A percentile compares a stretch with the other conserved stretches of the same genome.
Conservation (phyloP, 2,888 invertebrate species). For the Charanyca ferruginea region DNA sequence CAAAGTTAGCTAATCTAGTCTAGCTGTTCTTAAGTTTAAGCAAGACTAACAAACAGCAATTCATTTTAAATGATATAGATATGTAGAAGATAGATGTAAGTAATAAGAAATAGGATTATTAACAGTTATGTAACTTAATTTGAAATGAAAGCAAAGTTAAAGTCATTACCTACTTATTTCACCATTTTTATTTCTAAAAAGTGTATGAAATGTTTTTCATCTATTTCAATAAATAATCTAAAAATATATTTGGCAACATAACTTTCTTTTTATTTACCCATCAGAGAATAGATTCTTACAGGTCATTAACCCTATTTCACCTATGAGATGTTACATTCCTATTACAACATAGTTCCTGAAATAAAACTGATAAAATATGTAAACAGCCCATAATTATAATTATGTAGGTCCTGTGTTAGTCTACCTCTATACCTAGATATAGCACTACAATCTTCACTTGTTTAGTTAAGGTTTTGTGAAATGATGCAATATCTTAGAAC, state of each 20-base stretch:
- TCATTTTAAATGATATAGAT: too few relatives aligned
- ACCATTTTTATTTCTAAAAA: neutral
- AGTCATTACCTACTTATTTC: too few relatives aligned
- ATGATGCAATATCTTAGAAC: conserved; percentile 58
- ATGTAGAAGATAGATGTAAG: too few relatives aligned
- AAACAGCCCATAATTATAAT: neutral
- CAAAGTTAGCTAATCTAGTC: too few relatives aligned
- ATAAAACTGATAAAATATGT: conserved; percentile 3
- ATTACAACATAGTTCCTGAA: conserved; percentile 6
- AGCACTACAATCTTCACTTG: neutral
- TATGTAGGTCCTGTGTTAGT: neutral
- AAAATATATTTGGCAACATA: conserved; percentile 7
- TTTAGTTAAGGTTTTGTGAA: neutral
- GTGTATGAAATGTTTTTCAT: neutral
- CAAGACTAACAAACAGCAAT: too few relatives aligned
- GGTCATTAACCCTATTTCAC: conserved; percentile 12
- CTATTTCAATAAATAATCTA: neutral
- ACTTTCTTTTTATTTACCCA: conserved; percentile 10
- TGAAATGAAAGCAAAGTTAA: too few relatives aligned
- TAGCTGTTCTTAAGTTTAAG: too few relatives aligned
- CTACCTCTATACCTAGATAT: neutral
- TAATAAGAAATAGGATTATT: neutral
- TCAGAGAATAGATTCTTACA: conserved; percentile 15
- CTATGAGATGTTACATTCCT: conserved; percentile 2
- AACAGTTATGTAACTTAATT: too few relatives aligned